Percentiles rank a stretch among this genome's conserved stretches.
phyloP scores from a whole-genome alignment of 2,888 invertebrate species.

The Eurois occulta region DNA sequence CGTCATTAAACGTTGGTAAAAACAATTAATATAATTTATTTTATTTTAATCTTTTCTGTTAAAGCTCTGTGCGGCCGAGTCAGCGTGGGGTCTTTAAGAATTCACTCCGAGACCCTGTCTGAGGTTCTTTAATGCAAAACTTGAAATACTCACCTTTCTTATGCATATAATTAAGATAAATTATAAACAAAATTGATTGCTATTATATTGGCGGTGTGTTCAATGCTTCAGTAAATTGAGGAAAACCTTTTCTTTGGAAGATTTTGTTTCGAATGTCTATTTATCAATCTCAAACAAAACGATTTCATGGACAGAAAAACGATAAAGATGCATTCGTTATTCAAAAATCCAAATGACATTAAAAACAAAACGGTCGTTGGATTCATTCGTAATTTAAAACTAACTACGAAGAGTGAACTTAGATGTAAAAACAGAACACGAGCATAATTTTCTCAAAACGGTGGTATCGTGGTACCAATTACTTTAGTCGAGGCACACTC shows the following conservation, averaged over 20 bases:
- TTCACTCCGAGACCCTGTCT: constrained; percentile 46
- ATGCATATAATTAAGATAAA: constrained; percentile 67
- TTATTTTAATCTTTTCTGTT: constrained; percentile 54
- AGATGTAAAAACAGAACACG: constrained; percentile 53
- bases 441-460: constrained; percentile 63
- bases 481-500: constrained; percentile 65
- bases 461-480: constrained; percentile 64
- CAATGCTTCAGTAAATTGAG: constrained; percentile 12
- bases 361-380: constrained; percentile 35
- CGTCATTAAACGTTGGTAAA: constrained; percentile 47
- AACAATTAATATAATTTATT: constrained; percentile 62
- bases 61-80: constrained; percentile 44
- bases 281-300: constrained; percentile 4
- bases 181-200: constrained; percentile 52
- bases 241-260: constrained; percentile 11
- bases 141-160: constrained; percentile 60
- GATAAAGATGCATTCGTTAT: constrained; percentile 3
- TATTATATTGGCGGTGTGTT: constrained; percentile 34
- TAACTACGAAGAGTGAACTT: constrained; percentile 46
- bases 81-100: constrained; percentile 62
- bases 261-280: constrained; percentile 5
- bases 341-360: constrained; percentile 29
- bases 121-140: constrained; percentile 62
- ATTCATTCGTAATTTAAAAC: constrained; percentile 40
- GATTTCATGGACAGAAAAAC: constrained; percentile 1